Evolutionary conservation across 92 coral and sea anemone genomes (phyloP), one percentile per base, ranked within the genome.

Genomic region (Pocillopora grandis): DNA sequence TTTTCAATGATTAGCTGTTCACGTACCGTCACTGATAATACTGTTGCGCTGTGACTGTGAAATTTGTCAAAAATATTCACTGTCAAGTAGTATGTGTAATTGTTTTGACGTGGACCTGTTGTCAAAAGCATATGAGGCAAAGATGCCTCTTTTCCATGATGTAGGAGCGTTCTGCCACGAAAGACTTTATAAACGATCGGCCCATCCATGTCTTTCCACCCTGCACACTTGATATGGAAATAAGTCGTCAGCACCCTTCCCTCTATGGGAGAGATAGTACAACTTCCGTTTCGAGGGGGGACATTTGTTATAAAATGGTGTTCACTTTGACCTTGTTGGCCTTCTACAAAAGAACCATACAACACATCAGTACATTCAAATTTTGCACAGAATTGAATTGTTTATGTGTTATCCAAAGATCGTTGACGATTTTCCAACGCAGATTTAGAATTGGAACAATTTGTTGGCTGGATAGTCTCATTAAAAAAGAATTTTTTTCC

Each of bases 281-380:
- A 93, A 21, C 33, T 68, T 85, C 97, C 97, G 33, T 80, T 77
- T 59, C 14, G 75, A 13, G 97, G 97, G 23, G 89, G 82, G 12
- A 71, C 20, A 76, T 93, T 93, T 18, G 89, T 89, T 56, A 57
- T 63, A 83, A 93, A 86, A 18, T 76, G 79, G 9, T 58, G 76
- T 33, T 80, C 88, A 49, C 84, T 84, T 58, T 62, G 92, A 48
- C 94, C 97, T 87, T 88, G 79, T n/a, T 62, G 5, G 48, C 72
- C 90, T 12, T 72, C 90, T 90, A 79, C 31, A 18, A 48, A 60
- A 60, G 1, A 55, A 16, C 57, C n/a, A 20, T 36, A 2, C 14
- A 37, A 15, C 1, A 2, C 57, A 35, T 37, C 4, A 3, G 75
- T 70, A 37, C 1, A 37, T 7, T 42, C 52, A 42, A 42, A 42